These are phyloP conservation scores for Neodon shergylaensis DNA, from an alignment of 2,113 vertebrate species.

Conservation along the genomic window DNA sequence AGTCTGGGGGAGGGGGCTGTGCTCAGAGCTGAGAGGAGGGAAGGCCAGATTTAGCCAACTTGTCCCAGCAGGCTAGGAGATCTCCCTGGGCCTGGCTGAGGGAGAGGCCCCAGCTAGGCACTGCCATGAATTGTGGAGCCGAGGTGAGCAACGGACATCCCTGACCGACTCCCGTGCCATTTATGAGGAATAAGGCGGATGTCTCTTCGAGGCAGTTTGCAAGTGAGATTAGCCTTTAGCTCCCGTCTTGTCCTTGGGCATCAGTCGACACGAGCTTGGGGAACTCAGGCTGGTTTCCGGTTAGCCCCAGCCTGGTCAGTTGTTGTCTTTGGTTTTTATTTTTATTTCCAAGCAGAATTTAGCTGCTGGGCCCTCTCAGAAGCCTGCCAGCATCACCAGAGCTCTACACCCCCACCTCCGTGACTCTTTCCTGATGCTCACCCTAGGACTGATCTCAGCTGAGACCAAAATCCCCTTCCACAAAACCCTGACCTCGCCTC, in stretches of 20 bases:
- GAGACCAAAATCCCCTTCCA: background rate
- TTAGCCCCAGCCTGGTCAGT: background rate
- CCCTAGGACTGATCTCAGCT: background rate
- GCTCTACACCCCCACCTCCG: background rate
- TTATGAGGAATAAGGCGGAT: background rate
- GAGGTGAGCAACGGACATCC: background rate
- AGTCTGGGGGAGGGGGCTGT: background rate
- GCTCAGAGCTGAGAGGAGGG: background rate
- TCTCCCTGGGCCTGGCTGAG: background rate
- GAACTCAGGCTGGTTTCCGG: background rate
- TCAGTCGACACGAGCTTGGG: background rate
- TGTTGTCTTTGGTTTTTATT: conserved; percentile 45
- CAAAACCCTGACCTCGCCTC: conserved; percentile 37
- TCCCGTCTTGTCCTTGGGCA: background rate
- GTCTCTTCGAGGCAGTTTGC: conserved; percentile 3
- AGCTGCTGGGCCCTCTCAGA: background rate
- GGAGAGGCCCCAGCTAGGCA: background rate
- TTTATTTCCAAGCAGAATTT: conserved; percentile 47
- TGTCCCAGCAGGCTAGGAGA: background rate
- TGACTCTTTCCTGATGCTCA: background rate
- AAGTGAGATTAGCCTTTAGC: background rate
- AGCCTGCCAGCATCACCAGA: background rate
- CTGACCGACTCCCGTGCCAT: background rate
- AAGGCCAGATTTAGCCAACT: background rate
- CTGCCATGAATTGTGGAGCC: background rate